phyloP scores from a whole-genome alignment of 2,797 vertebrate genomes.

The Melopsittacus undulatus region DNA sequence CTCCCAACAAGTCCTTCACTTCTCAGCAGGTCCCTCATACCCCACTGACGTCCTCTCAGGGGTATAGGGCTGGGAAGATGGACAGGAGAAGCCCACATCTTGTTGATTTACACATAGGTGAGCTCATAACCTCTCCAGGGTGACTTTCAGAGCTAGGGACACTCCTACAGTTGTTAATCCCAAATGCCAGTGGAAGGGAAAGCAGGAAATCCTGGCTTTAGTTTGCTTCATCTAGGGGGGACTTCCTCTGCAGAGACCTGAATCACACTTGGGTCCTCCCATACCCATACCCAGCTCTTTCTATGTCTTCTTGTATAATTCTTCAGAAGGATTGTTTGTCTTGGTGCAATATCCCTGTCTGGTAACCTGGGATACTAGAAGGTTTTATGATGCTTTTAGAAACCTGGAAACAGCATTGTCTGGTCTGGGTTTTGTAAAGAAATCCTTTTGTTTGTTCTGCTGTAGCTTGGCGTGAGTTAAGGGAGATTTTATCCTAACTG shows the following conservation, averaged over 20 bases:
- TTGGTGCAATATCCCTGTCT: neutral
- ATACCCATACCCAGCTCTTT: neutral
- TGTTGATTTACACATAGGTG: neutral
- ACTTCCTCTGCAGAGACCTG: neutral
- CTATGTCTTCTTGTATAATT: neutral
- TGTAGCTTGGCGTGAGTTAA: neutral
- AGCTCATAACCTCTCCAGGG: neutral
- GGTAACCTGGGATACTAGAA: neutral
- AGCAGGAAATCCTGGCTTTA: neutral
- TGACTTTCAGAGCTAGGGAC: neutral
- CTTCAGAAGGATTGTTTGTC: neutral
- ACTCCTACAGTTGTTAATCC: neutral
- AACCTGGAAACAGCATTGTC: constrained; percentile 9
- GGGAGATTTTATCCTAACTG: neutral
- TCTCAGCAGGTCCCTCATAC: neutral
- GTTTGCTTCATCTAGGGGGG: neutral
- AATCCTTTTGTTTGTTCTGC: neutral
- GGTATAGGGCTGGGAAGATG: neutral
- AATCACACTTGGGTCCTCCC: neutral
- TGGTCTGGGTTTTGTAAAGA: neutral
- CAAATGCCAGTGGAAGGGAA: neutral
- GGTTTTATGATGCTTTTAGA: neutral
- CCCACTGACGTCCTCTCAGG: neutral
- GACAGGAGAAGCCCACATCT: neutral
- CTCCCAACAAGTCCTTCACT: neutral